A percentile compares a stretch with the other conserved stretches of the same genome.
These are phyloP conservation scores for Helostoma temminkii DNA, from an alignment of 2,797 vertebrate genomes.

Conservation along the genomic window DNA sequence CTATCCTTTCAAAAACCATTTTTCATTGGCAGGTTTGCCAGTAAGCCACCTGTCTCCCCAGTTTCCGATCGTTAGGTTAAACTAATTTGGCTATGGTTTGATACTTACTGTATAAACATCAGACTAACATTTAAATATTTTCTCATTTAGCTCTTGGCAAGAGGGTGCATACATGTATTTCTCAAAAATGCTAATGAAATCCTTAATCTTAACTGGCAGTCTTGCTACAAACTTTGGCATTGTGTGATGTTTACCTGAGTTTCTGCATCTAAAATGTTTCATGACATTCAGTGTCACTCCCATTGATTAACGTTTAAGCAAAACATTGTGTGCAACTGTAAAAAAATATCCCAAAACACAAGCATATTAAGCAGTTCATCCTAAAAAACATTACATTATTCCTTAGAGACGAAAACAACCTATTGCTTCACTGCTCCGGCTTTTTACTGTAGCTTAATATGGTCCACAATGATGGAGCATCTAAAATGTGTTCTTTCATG, in stretches of 20 bases:
- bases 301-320: not conserved
- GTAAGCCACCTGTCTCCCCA: not conserved
- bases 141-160: not conserved
- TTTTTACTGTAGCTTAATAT: slow-evolving; percentile 58
- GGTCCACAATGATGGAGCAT: slow-evolving; percentile 62
- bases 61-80: not conserved
- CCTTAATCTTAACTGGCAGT: not conserved
- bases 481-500: slow-evolving; percentile 68
- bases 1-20: too few relatives aligned
- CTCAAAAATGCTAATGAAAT: not conserved
- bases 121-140: not conserved
- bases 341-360: slow-evolving; percentile 23
- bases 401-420: slow-evolving; percentile 19
- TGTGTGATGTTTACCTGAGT: slow-evolving; percentile 1
- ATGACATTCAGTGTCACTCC: not conserved
- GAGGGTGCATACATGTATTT: not conserved
- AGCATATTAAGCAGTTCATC: slow-evolving; percentile 31
- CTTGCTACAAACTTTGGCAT: not conserved
- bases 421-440: slow-evolving; percentile 24
- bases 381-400: slow-evolving; percentile 21
- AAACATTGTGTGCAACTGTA: not conserved
- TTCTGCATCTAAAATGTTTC: slow-evolving; percentile 6
- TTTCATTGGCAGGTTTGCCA: not conserved
- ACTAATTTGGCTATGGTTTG: not conserved
- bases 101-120: not conserved